A percentile compares a stretch with the other conserved stretches of the same genome.
phyloP scores from a whole-genome alignment of 92 coral and sea anemone genomes.

The Siderastrea siderea region DNA sequence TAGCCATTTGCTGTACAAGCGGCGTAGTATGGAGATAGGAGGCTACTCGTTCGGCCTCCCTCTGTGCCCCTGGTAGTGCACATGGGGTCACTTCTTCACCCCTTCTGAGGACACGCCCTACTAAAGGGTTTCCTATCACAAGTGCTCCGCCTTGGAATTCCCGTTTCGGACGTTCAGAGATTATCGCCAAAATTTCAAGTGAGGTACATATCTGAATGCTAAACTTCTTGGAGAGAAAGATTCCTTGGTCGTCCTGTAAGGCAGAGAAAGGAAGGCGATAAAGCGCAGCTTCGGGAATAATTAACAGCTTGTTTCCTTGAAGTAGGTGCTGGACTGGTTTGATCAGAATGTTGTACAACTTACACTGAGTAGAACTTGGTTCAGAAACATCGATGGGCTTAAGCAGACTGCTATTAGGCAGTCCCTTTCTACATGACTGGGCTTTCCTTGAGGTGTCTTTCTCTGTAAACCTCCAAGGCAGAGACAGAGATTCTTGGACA shows the following conservation, averaged over 20 bases:
- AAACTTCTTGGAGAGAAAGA: conserved; percentile 16
- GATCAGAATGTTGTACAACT: conserved; percentile 27
- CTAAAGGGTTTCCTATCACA: conserved; percentile 53
- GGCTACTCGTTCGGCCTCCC: conserved; percentile 32
- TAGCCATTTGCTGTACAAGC: conserved; percentile 29
- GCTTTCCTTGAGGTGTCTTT: not conserved
- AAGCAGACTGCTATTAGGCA: too few relatives aligned
- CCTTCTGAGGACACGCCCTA: conserved; percentile 30
- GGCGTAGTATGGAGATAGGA: conserved; percentile 7
- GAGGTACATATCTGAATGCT: conserved; percentile 49
- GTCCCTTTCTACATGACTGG: too few relatives aligned
- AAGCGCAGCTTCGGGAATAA: conserved; percentile 34
- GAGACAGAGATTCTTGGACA: not conserved
- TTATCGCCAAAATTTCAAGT: conserved; percentile 35
- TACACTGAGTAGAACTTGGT: not conserved
- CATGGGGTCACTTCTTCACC: conserved; percentile 4
- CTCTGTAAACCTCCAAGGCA: not conserved
- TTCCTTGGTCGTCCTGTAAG: conserved; percentile 23
- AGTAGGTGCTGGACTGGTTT: conserved; percentile 29
- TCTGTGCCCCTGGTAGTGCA: conserved; percentile 38
- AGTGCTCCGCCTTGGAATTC: conserved; percentile 26
- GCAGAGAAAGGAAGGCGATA: conserved; percentile 54
- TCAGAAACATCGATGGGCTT: not conserved
- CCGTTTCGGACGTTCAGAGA: conserved; percentile 17
- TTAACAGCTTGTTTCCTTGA: conserved; percentile 30